Conservation (phyloP, 2,113 vertebrate species). For the Todiramphus chloris region DNA sequence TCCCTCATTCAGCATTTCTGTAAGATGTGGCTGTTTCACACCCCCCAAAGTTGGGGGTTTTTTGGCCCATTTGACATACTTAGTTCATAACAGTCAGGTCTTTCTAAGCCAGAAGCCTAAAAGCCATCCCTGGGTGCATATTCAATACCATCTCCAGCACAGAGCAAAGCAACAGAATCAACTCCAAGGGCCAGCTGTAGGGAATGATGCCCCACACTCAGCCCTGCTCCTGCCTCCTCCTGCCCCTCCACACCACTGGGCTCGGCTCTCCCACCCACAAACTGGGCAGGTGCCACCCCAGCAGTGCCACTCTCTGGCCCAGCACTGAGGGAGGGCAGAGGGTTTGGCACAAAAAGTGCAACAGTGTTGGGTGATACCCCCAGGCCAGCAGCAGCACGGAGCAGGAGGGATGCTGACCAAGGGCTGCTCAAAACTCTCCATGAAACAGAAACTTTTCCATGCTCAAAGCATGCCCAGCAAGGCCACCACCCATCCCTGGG, state of each 20-base stretch:
- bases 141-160: background rate
- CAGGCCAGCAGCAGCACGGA: accelerated
- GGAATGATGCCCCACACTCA: background rate
- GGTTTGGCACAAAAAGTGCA: background rate
- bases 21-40: background rate
- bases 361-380: background rate
- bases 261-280: background rate
- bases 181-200: accelerated
- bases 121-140: background rate
- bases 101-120: constrained; percentile 1
- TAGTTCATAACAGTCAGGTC: background rate
- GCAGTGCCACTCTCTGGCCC: accelerated
- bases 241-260: background rate
- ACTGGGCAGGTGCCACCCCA: accelerated
- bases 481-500: background rate
- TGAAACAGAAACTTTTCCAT: background rate
- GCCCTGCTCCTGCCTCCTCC: background rate
- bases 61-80: background rate
- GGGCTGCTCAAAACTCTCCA: background rate
- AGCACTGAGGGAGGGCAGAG: background rate
- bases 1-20: background rate
- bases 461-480: background rate
- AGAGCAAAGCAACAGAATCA: background rate
- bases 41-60: background rate
- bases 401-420: background rate